Evolutionary conservation across 2,797 vertebrate genomes (phyloP).

Genomic region (Atherinosoma microstoma): DNA sequence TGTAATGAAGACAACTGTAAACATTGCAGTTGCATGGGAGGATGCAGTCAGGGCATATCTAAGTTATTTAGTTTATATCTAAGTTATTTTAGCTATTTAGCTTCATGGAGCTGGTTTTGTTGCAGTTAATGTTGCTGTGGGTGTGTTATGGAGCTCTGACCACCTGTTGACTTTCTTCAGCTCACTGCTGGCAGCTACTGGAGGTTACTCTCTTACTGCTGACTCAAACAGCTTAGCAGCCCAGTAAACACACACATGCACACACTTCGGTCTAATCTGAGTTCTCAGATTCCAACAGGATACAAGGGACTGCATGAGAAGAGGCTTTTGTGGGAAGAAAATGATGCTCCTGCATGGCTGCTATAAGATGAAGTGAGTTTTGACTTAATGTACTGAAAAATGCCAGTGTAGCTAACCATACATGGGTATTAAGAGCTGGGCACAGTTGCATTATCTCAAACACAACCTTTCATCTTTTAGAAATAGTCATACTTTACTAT

Average conservation of each 20-base stretch:
- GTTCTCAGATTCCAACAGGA: constrained; percentile 6
- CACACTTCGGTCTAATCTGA: constrained; percentile 10
- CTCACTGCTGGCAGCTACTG: constrained; percentile 45
- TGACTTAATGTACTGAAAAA: not conserved
- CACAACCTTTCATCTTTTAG: too few relatives aligned
- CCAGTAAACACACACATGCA: constrained; percentile 35
- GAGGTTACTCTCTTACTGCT: constrained; percentile 59
- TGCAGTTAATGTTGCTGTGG: constrained; percentile 3
- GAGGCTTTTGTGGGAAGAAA: not conserved
- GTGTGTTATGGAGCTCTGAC: constrained; percentile 6
- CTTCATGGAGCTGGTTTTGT: not conserved
- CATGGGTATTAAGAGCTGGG: too few relatives aligned
- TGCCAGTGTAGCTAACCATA: not conserved
- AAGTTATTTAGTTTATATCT: too few relatives aligned
- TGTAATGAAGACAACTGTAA: too few relatives aligned
- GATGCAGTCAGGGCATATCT: too few relatives aligned
- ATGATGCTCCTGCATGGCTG: not conserved
- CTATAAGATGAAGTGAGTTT: not conserved
- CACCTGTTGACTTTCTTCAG: constrained; percentile 71
- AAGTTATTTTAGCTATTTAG: too few relatives aligned
- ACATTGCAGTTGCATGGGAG: too few relatives aligned
- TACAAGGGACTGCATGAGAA: not conserved
- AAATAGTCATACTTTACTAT: too few relatives aligned
- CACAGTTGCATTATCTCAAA: too few relatives aligned
- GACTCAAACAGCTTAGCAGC: constrained; percentile 59